phyloP scores from a whole-genome alignment of 2,113 vertebrate genomes.

The Sturnus vulgaris region DNA sequence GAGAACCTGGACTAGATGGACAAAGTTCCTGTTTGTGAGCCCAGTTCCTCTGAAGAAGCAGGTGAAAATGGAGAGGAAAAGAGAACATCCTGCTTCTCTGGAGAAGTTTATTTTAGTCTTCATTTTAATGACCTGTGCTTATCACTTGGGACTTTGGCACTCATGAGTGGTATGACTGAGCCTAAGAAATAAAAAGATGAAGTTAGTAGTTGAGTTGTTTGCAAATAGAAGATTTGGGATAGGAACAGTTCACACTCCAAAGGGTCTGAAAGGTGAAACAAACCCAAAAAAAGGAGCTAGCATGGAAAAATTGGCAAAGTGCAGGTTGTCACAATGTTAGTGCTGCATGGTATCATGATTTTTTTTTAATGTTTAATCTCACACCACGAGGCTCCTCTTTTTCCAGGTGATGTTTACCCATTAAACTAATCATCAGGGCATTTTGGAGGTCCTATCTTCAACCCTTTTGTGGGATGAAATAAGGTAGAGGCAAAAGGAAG shows the following conservation, averaged over 20 bases:
- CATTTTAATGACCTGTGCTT: not conserved
- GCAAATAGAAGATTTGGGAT: not conserved
- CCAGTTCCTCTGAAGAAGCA: not conserved
- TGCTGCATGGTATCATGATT: not conserved
- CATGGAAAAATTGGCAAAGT: not conserved
- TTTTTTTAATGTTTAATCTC: not conserved
- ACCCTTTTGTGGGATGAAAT: not conserved
- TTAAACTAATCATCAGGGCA: not conserved
- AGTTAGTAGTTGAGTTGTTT: not conserved
- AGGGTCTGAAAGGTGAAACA: not conserved
- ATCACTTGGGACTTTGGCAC: not conserved
- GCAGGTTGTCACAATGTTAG: not conserved
- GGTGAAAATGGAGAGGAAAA: not conserved
- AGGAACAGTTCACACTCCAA: not conserved
- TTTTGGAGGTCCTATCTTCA: not conserved
- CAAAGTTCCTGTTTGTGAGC: not conserved
- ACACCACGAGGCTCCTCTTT: not conserved
- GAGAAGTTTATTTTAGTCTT: not conserved
- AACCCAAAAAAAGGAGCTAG: not conserved
- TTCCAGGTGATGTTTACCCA: not conserved
- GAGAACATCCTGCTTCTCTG: not conserved
- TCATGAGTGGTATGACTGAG: not conserved
- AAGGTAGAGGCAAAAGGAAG: not conserved
- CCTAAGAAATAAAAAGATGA: not conserved
- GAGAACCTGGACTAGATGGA: not conserved